phyloP scores from a whole-genome alignment of 2,888 invertebrate genomes.

The Aromia moschata region DNA sequence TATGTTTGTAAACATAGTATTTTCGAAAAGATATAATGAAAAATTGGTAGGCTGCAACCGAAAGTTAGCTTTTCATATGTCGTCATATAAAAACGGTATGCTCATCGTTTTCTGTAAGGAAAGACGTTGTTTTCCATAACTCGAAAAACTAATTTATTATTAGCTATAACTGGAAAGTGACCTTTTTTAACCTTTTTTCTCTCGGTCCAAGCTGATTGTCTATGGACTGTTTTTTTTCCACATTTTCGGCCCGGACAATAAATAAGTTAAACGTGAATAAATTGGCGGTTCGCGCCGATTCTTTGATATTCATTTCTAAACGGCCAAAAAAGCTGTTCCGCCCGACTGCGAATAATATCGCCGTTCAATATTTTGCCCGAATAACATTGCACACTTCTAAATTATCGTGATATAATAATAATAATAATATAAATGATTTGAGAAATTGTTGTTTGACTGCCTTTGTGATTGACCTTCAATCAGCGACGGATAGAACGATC shows the following conservation, averaged over 20 bases:
- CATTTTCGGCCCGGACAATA: neutral
- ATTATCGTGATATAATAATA: neutral
- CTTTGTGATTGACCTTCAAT: slow-evolving; percentile 12
- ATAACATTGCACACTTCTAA: neutral
- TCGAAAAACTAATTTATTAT: no score
- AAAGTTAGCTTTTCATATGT: no score
- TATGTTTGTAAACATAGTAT: no score
- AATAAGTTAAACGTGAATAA: neutral
- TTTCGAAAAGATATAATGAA: no score
- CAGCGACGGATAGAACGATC: neutral
- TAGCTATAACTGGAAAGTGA: neutral
- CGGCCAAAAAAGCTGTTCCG: neutral
- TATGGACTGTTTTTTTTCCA: neutral
- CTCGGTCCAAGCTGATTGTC: neutral
- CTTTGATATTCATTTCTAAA: neutral
- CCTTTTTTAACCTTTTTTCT: neutral
- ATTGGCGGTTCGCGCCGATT: neutral
- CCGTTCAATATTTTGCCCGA: neutral
- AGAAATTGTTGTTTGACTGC: slow-evolving; percentile 10
- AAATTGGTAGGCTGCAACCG: no score
- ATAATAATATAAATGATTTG: neutral
- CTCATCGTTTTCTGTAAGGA: no score
- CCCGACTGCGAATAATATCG: neutral
- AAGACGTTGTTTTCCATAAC: no score
- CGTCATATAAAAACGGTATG: no score